Base-by-base conservation (phyloP, 2,797 vertebrate genomes). In the Sebastes hubbsi region DNA sequence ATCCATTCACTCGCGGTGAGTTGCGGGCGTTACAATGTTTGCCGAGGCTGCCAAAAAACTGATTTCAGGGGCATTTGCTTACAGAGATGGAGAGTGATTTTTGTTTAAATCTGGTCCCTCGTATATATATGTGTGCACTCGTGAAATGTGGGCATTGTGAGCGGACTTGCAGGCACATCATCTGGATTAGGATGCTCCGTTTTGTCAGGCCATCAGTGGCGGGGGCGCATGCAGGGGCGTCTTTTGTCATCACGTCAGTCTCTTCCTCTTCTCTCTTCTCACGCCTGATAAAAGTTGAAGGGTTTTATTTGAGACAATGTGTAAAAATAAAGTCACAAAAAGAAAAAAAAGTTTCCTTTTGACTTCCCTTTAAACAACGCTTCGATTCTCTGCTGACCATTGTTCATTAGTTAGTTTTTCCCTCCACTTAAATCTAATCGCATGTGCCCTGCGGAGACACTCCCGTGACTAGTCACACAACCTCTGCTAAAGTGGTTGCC, bases 161-260 rank as follows among this genome's bases (percentile, higher is more conserved):
- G 84, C 83, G 85, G 92, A 92, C 94, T 93, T 85, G 85, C 75
- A 66, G 84, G 82, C 87, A 87, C 90, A 85, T 95, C 94, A 92
- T 90, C 61, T 54, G 86, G 93, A 95, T 95, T 94, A 95, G 83
- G 92, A 86, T 71, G 87, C 90, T 90, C 78, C 81, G 89, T 93
- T 94, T 91, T 93, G 93, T 93, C 88, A 93, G 92, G 77, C 89
- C 88, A 89, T 92, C 78, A 73, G 88, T 61, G 54, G 83, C 29
- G 80, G 87, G 78, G 86, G 88, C 74, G 72, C 42, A 12, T 29
- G 72, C 9, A 62, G 64, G 68, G 82, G 77, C 29, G 72, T 75
- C 86, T 93, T 94, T 93, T 93, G 87, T 94, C 87, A 89, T 89
- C 62, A 81, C 78, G 85, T 87, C 91, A 84, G 80, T 78, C 61